Evolutionary conservation across 2,113 vertebrate species (phyloP), one percentile per base, ranked within the genome.

Genomic region (Cisticola juncidis): DNA sequence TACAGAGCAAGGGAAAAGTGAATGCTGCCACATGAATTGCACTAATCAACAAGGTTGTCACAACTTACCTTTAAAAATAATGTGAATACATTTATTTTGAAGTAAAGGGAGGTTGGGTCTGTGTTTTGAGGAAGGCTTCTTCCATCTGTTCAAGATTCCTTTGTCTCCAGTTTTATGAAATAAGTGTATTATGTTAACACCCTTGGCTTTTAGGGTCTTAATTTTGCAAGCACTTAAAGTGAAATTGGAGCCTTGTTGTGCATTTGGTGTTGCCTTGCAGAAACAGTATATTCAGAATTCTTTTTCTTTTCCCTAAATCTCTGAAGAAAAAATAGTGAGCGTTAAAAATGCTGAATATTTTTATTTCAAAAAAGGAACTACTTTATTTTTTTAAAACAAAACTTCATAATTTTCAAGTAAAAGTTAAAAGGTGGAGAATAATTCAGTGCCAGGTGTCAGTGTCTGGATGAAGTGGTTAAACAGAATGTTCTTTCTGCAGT

Each of bases 1-100:
- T 66, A 68, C 64, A 88, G 91, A 93, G 92, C 85, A 64, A 56
- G 82, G 78, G 85, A 81, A 83, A 94, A 95, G 90, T 5, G 36
- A 97, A 81, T 5, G 92, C 93, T 97, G 95, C 93, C 81, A 92
- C 86, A 74, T 96, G 94, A 96, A 96, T 97, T 95, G 88, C 95
- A 47, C 82, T 97, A 94, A 97, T 97, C 96, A 97, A 92, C 96
- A 83, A 81, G 92, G 94, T 71, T 97, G 94, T 97, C 96, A 97
- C 83, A 96, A 96, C 96, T 97, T 91, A 94, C 91, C 94, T 95
- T 96, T 93, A 95, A 96, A 94, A 95, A 95, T 84, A 94, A 88
- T 91, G 76, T 78, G 88, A 88, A 91, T 94, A 24, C 57, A 71
- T 95, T 96, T 94, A 93, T 95, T 94, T 92, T 62, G 82, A 93